Base-by-base conservation (phyloP, 2,888 invertebrate species). In the Agrochola circellaris region DNA sequence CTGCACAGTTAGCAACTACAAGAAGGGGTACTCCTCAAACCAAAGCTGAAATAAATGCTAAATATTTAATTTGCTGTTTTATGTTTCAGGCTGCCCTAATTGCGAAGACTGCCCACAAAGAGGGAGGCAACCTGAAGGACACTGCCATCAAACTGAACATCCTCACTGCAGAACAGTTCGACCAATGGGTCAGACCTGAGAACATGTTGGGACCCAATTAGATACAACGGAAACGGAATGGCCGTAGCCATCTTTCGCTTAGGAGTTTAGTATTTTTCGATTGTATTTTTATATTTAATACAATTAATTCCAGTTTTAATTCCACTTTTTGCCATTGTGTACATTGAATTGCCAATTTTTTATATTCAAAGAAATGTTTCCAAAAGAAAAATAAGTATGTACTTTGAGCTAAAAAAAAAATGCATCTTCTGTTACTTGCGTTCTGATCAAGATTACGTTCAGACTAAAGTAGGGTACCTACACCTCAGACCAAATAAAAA, bases 71-170 rank as follows among this genome's bases (percentile, higher is more conserved):
- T 51, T 65, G 7, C 1, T 65, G 23, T 54, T 45, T 62, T 74
- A 6, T 62, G 58, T 91, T 88, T 34, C 92, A 97, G 97, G 98
- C 99, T n/a, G 99, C 99, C 2, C 97, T 97, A 92, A 99, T 99
- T 87, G 99, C 99, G 0, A 99, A 99, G 95, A 98, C 98, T 48
- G 99, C 99, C 0, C 99, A 99, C 95, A 98, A 98, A 91, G 98
- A 99, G 90, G 98, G 98, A 2, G 97, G 98, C 0, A 99, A 98
- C 0, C 96, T 99, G 62, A 99, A 99, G 92, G 98, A 98, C 89
- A 97, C 99, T 0, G 99, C 99, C 0, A 94, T 99, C 86, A 98
- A 99, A 88, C 97, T 99, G 73, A 98, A 98, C 30, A 97, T 97
- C 91, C 96, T 99, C 42, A 99, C 98, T 0, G 98, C 98, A 15